These are phyloP conservation scores for Porphyrio hochstetteri DNA, from an alignment of 2,113 vertebrate genomes.

Conservation along the genomic window DNA sequence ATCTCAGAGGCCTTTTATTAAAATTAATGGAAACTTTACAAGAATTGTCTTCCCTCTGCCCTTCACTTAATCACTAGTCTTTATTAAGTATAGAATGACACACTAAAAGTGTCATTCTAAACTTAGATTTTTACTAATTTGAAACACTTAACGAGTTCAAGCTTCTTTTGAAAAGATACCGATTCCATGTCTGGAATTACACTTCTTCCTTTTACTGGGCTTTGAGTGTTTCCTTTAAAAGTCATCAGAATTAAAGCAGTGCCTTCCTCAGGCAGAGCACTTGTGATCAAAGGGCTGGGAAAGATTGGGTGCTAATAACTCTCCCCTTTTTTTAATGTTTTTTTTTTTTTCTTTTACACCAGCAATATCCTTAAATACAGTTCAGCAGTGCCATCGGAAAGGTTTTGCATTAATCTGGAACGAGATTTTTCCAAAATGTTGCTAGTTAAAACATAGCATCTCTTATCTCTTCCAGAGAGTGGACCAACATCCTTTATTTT, in stretches of 20 bases:
- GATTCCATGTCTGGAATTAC: background rate
- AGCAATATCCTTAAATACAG: background rate
- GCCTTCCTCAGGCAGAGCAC: background rate
- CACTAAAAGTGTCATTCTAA: background rate
- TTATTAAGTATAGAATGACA: background rate
- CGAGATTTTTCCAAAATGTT: background rate
- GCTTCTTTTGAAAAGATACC: background rate
- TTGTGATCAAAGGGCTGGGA: conserved; percentile 2
- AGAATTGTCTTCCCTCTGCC: background rate
- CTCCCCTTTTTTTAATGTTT: too few species aligned
- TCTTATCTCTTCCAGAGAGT: background rate
- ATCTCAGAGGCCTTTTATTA: background rate
- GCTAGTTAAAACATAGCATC: background rate
- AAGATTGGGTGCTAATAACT: background rate
- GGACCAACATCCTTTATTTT: background rate
- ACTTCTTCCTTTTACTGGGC: background rate
- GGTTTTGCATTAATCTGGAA: background rate
- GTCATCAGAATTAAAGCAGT: background rate
- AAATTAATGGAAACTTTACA: background rate
- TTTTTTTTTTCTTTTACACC: background rate
- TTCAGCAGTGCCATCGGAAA: background rate
- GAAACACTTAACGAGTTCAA: background rate
- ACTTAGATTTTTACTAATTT: background rate
- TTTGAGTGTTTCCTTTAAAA: conserved; percentile 4
- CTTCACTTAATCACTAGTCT: background rate